A percentile compares a stretch with the other conserved stretches of the same genome.
Conservation (phyloP, 53 echinoderm and acorn worm species). For the Zoroaster sp. region DNA sequence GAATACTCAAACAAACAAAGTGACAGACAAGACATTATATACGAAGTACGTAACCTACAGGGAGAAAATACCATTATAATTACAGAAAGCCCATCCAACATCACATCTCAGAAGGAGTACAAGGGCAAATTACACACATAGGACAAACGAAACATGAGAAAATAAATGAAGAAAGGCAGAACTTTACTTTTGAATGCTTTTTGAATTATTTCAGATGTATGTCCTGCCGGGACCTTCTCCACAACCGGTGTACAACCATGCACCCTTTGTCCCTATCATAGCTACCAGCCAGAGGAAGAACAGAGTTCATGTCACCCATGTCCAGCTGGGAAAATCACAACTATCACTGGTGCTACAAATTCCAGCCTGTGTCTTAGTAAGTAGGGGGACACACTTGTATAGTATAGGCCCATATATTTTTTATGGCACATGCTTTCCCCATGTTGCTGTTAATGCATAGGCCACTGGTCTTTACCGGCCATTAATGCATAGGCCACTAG, state of each 20-base stretch:
- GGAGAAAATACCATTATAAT: too few species aligned
- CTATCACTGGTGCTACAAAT: conserved; percentile 38
- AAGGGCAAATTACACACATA: too few species aligned
- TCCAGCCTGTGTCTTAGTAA: conserved; percentile 60
- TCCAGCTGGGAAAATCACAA: conserved; percentile 55
- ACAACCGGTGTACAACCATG: conserved; percentile 70
- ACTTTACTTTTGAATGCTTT: neutral
- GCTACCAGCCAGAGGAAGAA: conserved; percentile 62
- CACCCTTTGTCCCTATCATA: conserved; percentile 54
- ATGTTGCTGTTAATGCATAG: neutral
- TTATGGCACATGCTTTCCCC: neutral
- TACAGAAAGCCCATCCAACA: neutral
- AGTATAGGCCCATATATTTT: neutral
- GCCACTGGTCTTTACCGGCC: neutral
- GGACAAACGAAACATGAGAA: neutral
- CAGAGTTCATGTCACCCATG: conserved; percentile 66
- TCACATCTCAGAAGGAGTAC: neutral
- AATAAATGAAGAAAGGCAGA: neutral
- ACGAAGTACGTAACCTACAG: too few species aligned
- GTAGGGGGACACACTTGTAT: neutral
- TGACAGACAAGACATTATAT: too few species aligned
- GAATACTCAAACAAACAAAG: too few species aligned
- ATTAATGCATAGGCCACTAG: neutral
- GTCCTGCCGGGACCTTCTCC: conserved; percentile 51
- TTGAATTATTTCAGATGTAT: conserved; percentile 27